Base-by-base conservation (phyloP, 1,140 invertebrate genomes). In the Coelopa frigida region DNA sequence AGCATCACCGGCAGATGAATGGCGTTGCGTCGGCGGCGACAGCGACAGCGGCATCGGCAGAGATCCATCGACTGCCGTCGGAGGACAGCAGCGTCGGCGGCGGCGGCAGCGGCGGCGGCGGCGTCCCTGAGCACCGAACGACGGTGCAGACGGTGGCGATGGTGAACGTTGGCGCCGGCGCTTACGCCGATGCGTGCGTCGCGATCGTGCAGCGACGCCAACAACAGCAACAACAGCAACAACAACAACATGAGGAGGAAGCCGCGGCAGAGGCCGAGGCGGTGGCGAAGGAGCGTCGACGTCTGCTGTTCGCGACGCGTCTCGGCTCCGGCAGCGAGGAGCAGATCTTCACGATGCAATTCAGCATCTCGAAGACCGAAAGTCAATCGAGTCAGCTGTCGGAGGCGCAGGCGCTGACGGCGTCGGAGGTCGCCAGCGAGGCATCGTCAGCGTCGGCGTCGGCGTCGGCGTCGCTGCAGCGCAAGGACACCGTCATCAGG, bases 301-400 rank as follows among this genome's bases (percentile, higher is more conserved):
- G 69, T 27, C 47, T 72, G 36, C 58, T 72, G 37, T 72, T 72
- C 38, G 63, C 70, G 45, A 72, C 71, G 4, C 68, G 70, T 5
- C 42, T 72, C 7, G 71, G 71, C 2, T 66, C 61, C 2, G 67
- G 67, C 35, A 72, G 70, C 38, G 68, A 72, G 52, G 71, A 72
- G 46, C 71, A 71, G 57, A 45, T 72, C 8, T 72, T 72, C 52
- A 62, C 67, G 43, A 69, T 62, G 4, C 71, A 72, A 52, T 70
- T 72, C 37, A 72, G 70, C 49, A 65, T 72, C 49, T 72, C 71
- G 3, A 72, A 72, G 53, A 72, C 71, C 2, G 71, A 72, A 42
- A 72, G 71, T 46, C 64, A 70, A 35, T 72, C 63, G 18, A 72
- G 71, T 45, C 71, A 72, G 57, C 55, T 72, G 31, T 72, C 71